Conservation (phyloP, 2,888 invertebrate species). For the Oligia fasciuncula region DNA sequence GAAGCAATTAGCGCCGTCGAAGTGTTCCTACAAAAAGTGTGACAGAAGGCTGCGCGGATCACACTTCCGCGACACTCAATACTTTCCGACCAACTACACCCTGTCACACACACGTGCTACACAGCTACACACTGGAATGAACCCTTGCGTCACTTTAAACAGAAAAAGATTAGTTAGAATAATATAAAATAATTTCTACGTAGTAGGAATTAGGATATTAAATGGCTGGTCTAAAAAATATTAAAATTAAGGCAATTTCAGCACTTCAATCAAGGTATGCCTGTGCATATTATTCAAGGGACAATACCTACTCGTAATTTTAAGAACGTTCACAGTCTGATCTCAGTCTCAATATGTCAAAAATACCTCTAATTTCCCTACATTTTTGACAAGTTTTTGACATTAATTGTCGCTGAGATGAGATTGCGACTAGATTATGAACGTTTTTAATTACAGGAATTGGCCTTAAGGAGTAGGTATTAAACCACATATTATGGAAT, state of each 20-base stretch:
- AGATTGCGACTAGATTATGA: too few species aligned
- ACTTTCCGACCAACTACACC: slow-evolving; percentile 68
- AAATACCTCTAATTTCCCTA: too few species aligned
- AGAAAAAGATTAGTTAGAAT: neutral
- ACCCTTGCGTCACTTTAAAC: slow-evolving; percentile 35
- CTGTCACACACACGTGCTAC: slow-evolving; percentile 75
- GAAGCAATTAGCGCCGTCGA: slow-evolving; percentile 81
- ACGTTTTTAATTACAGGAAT: too few species aligned
- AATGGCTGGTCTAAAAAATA: neutral
- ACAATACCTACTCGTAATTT: too few species aligned
- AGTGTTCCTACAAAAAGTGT: slow-evolving; percentile 72
- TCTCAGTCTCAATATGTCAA: too few species aligned
- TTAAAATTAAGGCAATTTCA: neutral
- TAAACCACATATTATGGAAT: neutral
- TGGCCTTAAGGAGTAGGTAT: neutral
- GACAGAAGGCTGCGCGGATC: slow-evolving; percentile 78
- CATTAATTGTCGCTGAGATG: too few species aligned
- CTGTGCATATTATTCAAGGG: too few species aligned
- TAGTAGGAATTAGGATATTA: neutral
- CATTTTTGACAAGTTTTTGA: too few species aligned
- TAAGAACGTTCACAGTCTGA: too few species aligned
- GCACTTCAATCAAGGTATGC: neutral
- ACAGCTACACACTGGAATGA: slow-evolving; percentile 52
- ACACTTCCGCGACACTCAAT: slow-evolving; percentile 82
- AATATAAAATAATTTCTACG: neutral